Evolutionary conservation across 2,888 invertebrate genomes (phyloP).

Genomic region (Rhingia rostrata): DNA sequence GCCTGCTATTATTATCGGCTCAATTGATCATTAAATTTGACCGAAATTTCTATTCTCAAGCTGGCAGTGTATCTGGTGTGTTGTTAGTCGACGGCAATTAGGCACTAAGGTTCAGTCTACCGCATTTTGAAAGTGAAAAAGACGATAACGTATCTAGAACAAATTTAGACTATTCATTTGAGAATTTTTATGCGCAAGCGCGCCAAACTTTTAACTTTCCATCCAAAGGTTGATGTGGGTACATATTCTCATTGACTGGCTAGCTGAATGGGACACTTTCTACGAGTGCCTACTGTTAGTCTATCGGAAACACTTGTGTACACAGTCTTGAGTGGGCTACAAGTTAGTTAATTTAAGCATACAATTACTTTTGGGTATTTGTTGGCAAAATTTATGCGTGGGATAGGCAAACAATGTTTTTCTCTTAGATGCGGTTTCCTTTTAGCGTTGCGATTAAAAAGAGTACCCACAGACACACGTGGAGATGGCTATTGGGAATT

Average conservation of each 20-base stretch:
- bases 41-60: constrained; percentile 51
- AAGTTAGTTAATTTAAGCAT: constrained; percentile 26
- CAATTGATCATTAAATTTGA: constrained; percentile 57
- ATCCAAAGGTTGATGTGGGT: background rate
- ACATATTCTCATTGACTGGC: constrained; percentile 11
- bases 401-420: constrained; percentile 19
- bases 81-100: constrained; percentile 30
- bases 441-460: background rate
- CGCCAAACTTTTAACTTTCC: constrained; percentile 47
- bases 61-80: constrained; percentile 11
- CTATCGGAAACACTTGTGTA: constrained; percentile 15
- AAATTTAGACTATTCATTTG: constrained; percentile 16
- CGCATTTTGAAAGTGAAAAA: constrained; percentile 25
- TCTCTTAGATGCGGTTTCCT: constrained; percentile 4
- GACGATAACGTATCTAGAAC: constrained; percentile 31
- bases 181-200: constrained; percentile 31
- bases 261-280: constrained; percentile 46
- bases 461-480: too few species aligned
- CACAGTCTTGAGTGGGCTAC: background rate
- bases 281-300: constrained; percentile 4
- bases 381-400: constrained; percentile 23
- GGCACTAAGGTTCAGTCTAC: constrained; percentile 8
- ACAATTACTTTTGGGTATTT: constrained; percentile 14
- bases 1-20: constrained; percentile 42
- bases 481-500: too few species aligned